Conservation (phyloP, 2,113 vertebrate species). For the Urocolius indicus region DNA sequence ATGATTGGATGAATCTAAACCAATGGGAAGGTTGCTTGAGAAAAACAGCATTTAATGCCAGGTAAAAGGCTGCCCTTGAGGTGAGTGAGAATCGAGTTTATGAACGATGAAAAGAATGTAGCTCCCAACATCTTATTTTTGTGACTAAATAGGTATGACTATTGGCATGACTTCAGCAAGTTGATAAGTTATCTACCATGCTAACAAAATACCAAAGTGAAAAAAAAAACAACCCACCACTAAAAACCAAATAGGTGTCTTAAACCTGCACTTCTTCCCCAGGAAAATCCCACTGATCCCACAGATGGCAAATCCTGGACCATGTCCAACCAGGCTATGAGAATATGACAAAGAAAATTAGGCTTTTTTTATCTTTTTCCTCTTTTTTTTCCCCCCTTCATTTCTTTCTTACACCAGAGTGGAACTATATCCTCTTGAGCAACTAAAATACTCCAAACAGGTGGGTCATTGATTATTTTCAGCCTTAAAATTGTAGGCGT, state of each 20-base stretch:
- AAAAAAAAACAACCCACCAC: neutral
- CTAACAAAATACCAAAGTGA: neutral
- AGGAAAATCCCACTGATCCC: neutral
- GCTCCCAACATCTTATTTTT: neutral
- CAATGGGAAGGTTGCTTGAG: neutral
- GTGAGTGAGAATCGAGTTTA: neutral
- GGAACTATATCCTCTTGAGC: neutral
- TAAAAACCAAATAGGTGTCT: neutral
- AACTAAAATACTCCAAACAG: neutral
- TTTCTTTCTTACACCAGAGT: neutral
- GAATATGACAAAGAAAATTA: neutral
- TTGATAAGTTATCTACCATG: neutral
- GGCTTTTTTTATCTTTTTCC: neutral
- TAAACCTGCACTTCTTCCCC: neutral
- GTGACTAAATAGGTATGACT: neutral
- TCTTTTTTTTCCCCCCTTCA: neutral
- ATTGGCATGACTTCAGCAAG: neutral
- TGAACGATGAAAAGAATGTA: neutral
- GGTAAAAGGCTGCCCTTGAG: neutral
- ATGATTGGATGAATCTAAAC: neutral
- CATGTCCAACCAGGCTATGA: accelerated
- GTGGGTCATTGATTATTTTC: neutral
- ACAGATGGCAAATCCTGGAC: neutral
- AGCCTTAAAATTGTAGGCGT: neutral
- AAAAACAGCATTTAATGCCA: neutral